phyloP scores from a whole-genome alignment of 2,888 invertebrate genomes.

The Diarsia rubi region DNA sequence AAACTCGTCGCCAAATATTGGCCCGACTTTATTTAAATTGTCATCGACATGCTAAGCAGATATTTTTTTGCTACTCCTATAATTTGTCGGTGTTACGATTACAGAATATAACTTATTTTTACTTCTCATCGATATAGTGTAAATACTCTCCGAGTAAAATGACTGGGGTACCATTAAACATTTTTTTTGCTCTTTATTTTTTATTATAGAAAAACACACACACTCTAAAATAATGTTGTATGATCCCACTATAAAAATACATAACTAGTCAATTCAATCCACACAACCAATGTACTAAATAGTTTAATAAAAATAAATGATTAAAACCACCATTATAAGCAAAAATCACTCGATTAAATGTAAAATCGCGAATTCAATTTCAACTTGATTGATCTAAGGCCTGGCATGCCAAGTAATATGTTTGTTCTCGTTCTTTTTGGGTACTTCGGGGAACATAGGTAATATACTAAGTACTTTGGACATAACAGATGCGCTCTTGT shows the following conservation, averaged over 20 bases:
- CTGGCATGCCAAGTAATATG: slow-evolving; percentile 8
- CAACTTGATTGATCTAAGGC: slow-evolving; percentile 1
- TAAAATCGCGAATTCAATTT: slow-evolving; percentile 2
- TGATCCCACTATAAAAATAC: slow-evolving; percentile 16
- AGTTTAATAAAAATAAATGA: slow-evolving; percentile 11
- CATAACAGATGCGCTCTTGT: slow-evolving; percentile 67
- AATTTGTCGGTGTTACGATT: background rate
- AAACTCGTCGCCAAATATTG: too few species aligned
- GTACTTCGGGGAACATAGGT: slow-evolving; percentile 79
- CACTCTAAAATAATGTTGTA: slow-evolving; percentile 11
- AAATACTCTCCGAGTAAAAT: background rate
- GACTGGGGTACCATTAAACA: background rate
- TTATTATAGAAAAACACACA: slow-evolving; percentile 38
- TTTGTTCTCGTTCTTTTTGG: slow-evolving; percentile 24
- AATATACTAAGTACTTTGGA: slow-evolving; percentile 73
- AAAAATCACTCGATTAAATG: slow-evolving; percentile 17
- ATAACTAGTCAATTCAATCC: slow-evolving; percentile 42
- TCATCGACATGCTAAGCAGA: too few species aligned
- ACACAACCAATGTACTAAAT: slow-evolving; percentile 41
- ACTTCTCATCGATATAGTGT: background rate
- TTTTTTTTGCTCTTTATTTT: slow-evolving; percentile 16
- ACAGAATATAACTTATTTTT: background rate
- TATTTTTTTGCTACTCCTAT: background rate
- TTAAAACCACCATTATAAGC: slow-evolving; percentile 9
- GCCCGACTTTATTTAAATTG: too few species aligned